A percentile compares a stretch with the other conserved stretches of the same genome.
phyloP scores from a whole-genome alignment of 2,113 vertebrate genomes.

The Mesocricetus auratus region DNA sequence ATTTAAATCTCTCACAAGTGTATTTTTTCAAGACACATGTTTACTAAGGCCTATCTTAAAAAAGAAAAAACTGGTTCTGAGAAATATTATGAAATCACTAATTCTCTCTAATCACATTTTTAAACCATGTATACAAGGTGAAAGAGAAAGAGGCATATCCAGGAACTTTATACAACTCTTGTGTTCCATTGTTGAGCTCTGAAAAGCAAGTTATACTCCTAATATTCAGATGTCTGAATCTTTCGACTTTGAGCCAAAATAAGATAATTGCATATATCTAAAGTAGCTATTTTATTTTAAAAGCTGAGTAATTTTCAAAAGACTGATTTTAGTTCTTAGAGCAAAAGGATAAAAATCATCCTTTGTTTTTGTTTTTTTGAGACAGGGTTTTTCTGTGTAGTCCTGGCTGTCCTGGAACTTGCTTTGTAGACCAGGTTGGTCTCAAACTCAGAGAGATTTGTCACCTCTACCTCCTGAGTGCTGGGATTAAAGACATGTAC shows the following conservation, averaged over 20 bases:
- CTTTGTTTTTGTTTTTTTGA: slow-evolving; percentile 25
- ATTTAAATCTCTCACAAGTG: slow-evolving; percentile 38
- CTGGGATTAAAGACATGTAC: background rate
- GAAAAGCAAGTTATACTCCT: slow-evolving; percentile 36
- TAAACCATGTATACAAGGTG: slow-evolving; percentile 27
- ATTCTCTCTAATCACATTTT: slow-evolving; percentile 7
- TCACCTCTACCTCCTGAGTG: background rate
- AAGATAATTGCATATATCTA: slow-evolving; percentile 59
- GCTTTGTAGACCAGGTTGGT: background rate
- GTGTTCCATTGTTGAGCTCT: background rate
- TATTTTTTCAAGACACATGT: slow-evolving; percentile 24
- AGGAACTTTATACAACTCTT: background rate
- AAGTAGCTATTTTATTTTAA: slow-evolving; percentile 63
- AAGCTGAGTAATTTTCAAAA: slow-evolving; percentile 65
- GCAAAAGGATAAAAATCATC: slow-evolving; percentile 64
- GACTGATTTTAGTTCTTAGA: slow-evolving; percentile 65
- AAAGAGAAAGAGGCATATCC: slow-evolving; percentile 3
- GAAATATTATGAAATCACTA: slow-evolving; percentile 46
- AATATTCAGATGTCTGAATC: slow-evolving; percentile 44
- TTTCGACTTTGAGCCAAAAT: slow-evolving; percentile 67
- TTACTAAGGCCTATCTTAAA: background rate
- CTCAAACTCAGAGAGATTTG: background rate
- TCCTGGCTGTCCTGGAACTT: background rate
- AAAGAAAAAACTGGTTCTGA: background rate
- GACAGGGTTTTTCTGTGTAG: background rate